Conservation (phyloP, 92 coral and sea anemone species). For the Heteractis magnifica region DNA sequence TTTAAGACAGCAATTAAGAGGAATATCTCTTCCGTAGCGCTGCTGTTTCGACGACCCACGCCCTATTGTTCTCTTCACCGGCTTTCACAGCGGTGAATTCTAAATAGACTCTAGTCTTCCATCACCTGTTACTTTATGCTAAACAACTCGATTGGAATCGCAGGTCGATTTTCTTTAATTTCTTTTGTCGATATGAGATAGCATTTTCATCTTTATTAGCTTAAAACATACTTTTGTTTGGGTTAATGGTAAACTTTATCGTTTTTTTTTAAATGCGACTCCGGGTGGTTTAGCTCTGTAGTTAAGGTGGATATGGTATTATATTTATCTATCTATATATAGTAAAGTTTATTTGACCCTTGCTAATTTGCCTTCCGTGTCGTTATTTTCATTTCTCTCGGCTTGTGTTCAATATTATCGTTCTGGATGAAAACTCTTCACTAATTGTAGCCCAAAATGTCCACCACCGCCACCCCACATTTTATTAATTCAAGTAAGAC, state of each 20-base stretch:
- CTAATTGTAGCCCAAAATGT: background rate
- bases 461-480: background rate
- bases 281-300: background rate
- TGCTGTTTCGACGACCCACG: constrained; percentile 4
- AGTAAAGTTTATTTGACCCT: background rate
- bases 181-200: background rate
- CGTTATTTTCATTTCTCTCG: background rate
- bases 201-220: background rate
- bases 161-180: background rate
- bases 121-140: background rate
- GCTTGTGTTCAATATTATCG: background rate
- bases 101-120: constrained; percentile 4
- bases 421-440: background rate
- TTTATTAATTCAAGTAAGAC: background rate
- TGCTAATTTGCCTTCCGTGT: constrained; percentile 1
- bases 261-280: background rate
- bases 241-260: background rate
- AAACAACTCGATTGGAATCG: background rate
- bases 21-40: constrained; percentile 5
- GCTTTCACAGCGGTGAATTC: background rate
- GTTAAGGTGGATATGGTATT: background rate
- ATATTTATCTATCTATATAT: background rate
- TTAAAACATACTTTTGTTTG: background rate
- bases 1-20: constrained; percentile 24
- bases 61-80: background rate